These are phyloP conservation scores for Gallinago stenura DNA, from an alignment of 2,797 vertebrate genomes.

Conservation along the genomic window DNA sequence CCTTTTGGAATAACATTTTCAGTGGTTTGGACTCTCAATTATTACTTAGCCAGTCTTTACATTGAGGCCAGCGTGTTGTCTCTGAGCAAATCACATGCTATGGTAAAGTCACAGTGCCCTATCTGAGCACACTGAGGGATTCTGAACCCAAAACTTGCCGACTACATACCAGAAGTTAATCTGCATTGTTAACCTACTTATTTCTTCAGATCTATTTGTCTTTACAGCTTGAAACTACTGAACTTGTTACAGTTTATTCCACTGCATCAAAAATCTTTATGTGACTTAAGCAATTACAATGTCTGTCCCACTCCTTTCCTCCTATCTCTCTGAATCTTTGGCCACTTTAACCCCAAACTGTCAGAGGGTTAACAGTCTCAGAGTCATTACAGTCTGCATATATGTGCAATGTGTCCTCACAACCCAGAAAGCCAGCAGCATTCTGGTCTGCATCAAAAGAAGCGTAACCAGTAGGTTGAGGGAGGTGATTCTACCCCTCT, in stretches of 20 bases:
- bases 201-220: background rate
- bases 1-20: background rate
- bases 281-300: background rate
- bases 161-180: background rate
- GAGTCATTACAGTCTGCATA: background rate
- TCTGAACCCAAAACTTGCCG: background rate
- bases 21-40: background rate
- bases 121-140: background rate
- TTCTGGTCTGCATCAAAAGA: background rate
- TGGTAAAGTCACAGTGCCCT: background rate
- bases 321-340: background rate
- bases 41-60: background rate
- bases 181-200: background rate
- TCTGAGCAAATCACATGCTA: background rate
- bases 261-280: background rate
- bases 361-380: background rate
- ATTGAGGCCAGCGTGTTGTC: accelerated
- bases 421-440: background rate
- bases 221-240: background rate
- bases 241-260: background rate
- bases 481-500: background rate
- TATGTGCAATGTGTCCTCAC: background rate
- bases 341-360: background rate
- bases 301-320: background rate
- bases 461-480: background rate